phyloP scores from a whole-genome alignment of 2,797 vertebrate genomes.

The Thripadectes ignobilis region DNA sequence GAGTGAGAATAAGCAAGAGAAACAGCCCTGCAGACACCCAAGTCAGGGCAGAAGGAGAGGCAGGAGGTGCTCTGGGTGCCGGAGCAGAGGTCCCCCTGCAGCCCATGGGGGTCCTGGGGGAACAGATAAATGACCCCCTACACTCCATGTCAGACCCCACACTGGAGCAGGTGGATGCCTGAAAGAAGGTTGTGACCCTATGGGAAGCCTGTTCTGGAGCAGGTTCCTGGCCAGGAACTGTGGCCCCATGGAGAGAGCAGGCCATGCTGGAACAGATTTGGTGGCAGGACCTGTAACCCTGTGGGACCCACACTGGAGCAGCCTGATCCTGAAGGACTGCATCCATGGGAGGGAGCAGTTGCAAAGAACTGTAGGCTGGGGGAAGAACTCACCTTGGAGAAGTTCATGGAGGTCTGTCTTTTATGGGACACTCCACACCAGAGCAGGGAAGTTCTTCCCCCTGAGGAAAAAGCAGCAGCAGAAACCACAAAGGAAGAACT shows the following conservation, averaged over 20 bases:
- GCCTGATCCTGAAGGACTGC: not conserved
- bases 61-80: not conserved
- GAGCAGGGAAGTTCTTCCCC: not conserved
- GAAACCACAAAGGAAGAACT: not conserved
- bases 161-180: not conserved
- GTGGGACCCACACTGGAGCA: not conserved
- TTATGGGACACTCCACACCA: not conserved
- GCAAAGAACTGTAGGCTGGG: not conserved
- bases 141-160: not conserved
- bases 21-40: not conserved
- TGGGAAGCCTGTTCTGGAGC: too few relatives aligned
- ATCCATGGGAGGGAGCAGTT: not conserved
- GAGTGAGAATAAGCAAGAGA: not conserved
- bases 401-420: not conserved
- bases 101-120: not conserved
- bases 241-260: not conserved
- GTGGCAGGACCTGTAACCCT: not conserved
- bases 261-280: not conserved
- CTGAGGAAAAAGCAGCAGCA: not conserved
- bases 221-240: not conserved
- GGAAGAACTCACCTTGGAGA: fast-evolving
- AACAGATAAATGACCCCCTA: not conserved
- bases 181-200: not conserved
- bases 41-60: not conserved
- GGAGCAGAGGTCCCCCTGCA: not conserved